These are phyloP conservation scores for Eupithecia subfuscata DNA, from an alignment of 2,888 invertebrate species.

Conservation along the genomic window DNA sequence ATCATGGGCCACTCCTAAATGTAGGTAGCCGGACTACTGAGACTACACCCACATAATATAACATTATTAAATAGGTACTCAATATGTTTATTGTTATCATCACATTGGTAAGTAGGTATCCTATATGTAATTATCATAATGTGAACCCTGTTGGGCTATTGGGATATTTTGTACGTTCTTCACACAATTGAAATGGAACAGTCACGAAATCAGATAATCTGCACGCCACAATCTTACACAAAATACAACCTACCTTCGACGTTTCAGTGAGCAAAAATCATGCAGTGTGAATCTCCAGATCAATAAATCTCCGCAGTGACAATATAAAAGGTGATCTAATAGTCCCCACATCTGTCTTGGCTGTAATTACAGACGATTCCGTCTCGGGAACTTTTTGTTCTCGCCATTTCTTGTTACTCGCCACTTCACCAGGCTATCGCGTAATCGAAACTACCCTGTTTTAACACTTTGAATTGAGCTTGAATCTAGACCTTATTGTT, in stretches of 20 bases:
- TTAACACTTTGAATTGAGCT: not conserved
- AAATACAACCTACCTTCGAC: not conserved
- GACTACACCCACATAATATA: no score
- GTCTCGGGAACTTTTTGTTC: conserved; percentile 24
- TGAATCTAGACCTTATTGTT: not conserved
- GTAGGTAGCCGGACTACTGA: no score
- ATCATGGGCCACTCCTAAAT: no score
- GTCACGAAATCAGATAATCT: not conserved
- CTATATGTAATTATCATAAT: no score
- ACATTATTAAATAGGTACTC: no score
- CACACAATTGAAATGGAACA: not conserved
- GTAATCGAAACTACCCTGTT: not conserved
- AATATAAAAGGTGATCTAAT: conserved; percentile 24
- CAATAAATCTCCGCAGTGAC: conserved; percentile 23
- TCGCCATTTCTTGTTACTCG: not conserved
- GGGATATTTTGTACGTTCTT: not conserved
- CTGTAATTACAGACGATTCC: conserved; percentile 26
- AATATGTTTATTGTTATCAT: no score
- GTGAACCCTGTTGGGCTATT: no score
- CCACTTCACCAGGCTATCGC: conserved; percentile 7
- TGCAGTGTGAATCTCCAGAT: not conserved
- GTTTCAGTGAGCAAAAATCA: not conserved
- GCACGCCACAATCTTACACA: not conserved
- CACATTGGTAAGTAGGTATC: no score
- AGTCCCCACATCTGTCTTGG: conserved; percentile 20